These are phyloP conservation scores for Brassicogethes aeneus DNA, from an alignment of 2,888 invertebrate genomes.

Conservation along the genomic window DNA sequence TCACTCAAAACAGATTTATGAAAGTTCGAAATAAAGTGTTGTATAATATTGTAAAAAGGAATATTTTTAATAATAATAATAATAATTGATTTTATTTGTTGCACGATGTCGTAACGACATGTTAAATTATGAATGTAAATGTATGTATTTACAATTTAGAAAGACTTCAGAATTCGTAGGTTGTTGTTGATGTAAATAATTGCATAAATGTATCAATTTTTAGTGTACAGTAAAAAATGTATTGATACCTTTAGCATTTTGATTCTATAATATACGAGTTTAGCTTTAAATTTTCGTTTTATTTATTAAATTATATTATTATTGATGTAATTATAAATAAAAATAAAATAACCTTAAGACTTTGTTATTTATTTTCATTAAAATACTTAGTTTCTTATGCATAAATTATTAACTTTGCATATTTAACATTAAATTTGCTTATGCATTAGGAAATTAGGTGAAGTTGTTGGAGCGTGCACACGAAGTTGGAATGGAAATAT, in stretches of 20 bases:
- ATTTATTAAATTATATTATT: background rate
- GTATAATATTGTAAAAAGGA: conserved; percentile 4
- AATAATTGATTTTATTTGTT: conserved; percentile 1
- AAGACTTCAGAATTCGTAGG: conserved; percentile 20
- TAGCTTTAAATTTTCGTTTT: conserved; percentile 24
- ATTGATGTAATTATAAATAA: no score
- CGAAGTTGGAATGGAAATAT: background rate
- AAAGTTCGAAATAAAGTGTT: background rate
- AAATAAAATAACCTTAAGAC: background rate
- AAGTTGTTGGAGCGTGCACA: background rate
- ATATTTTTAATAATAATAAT: background rate
- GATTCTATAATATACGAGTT: conserved; percentile 36
- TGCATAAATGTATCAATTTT: conserved; percentile 27
- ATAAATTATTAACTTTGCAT: background rate
- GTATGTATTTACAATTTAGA: conserved; percentile 31
- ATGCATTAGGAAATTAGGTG: background rate
- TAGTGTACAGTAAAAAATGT: conserved; percentile 37
- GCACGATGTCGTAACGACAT: conserved; percentile 11
- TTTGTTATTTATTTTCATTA: background rate
- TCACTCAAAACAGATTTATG: conserved; percentile 4
- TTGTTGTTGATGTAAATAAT: conserved; percentile 37
- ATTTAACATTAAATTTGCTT: background rate
- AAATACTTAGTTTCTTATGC: no score
- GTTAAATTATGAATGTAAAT: conserved; percentile 29
- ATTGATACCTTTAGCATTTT: conserved; percentile 38